A percentile compares a stretch with the other conserved stretches of the same genome.
Conservation (phyloP, 2,797 vertebrate genomes). For the Tinamus major region DNA sequence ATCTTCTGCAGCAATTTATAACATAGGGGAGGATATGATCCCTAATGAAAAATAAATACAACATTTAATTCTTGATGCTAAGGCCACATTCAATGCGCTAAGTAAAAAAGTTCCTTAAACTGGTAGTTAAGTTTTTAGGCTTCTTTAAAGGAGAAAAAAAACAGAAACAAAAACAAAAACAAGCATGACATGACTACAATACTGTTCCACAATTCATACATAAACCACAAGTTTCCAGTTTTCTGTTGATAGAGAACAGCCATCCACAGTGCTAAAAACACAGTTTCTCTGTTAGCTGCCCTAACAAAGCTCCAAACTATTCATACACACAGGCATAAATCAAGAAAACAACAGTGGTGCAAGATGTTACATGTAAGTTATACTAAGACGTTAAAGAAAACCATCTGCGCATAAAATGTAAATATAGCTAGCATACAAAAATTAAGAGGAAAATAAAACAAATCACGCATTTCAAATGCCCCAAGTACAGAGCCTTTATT, state of each 20-base stretch:
- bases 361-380: constrained; percentile 46
- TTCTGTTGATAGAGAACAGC: constrained; percentile 46
- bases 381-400: constrained; percentile 63
- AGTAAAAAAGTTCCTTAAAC: neutral
- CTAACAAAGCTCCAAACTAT: constrained; percentile 60
- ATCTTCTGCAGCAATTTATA: neutral
- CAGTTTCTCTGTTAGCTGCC: constrained; percentile 33
- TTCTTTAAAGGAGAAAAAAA: neutral
- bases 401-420: constrained; percentile 64
- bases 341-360: constrained; percentile 54
- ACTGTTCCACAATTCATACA: neutral
- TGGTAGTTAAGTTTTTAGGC: neutral
- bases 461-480: constrained; percentile 8
- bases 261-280: constrained; percentile 21
- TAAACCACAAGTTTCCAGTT: neutral
- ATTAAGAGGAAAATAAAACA: constrained; percentile 49
- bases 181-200: neutral
- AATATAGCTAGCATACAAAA: constrained; percentile 48
- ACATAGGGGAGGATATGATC: neutral
- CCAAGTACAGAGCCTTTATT: constrained; percentile 21
- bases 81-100: neutral
- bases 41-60: neutral
- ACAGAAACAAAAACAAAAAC: neutral
- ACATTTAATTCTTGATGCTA: neutral
- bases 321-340: constrained; percentile 60